Conservation (phyloP, 2,888 invertebrate species). For the Odontocerum albicorne region DNA sequence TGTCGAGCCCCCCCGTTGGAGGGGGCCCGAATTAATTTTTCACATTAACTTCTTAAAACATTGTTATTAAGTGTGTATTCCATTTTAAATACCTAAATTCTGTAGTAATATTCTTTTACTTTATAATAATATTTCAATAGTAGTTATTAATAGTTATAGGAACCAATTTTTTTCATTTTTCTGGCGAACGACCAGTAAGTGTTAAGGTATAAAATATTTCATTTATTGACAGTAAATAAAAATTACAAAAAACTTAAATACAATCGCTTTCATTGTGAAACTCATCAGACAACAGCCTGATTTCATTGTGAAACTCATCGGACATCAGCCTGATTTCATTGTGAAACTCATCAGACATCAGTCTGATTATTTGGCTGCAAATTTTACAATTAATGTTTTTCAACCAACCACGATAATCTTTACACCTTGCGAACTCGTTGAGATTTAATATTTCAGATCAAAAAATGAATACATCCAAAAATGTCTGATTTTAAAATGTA, state of each 20-base stretch:
- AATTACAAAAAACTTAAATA: conserved; percentile 21
- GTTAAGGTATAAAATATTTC: conserved; percentile 35
- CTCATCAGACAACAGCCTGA: too few relatives aligned
- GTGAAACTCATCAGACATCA: too few relatives aligned
- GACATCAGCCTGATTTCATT: too few relatives aligned
- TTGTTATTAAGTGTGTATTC: conserved; percentile 34
- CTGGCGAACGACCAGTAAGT: conserved; percentile 37
- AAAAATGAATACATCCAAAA: too few relatives aligned
- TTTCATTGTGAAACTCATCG: too few relatives aligned
- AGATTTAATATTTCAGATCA: too few relatives aligned
- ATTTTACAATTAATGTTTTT: too few relatives aligned
- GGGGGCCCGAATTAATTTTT: conserved; percentile 23
- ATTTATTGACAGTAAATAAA: conserved; percentile 32
- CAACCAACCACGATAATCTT: too few relatives aligned
- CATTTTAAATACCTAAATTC: conserved; percentile 37
- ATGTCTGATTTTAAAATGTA: too few relatives aligned
- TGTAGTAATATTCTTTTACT: conserved; percentile 36
- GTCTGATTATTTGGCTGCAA: too few relatives aligned
- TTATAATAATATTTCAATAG: conserved; percentile 37
- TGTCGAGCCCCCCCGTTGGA: conserved; percentile 7
- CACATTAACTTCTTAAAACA: conserved; percentile 36
- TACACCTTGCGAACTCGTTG: too few relatives aligned
- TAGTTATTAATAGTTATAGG: conserved; percentile 37
- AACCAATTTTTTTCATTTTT: conserved; percentile 38
- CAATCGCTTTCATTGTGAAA: too few relatives aligned